Percentiles rank a stretch among this genome's conserved stretches.
Conservation (phyloP, 2,888 invertebrate genomes). For the Chromoteleia sp. region DNA sequence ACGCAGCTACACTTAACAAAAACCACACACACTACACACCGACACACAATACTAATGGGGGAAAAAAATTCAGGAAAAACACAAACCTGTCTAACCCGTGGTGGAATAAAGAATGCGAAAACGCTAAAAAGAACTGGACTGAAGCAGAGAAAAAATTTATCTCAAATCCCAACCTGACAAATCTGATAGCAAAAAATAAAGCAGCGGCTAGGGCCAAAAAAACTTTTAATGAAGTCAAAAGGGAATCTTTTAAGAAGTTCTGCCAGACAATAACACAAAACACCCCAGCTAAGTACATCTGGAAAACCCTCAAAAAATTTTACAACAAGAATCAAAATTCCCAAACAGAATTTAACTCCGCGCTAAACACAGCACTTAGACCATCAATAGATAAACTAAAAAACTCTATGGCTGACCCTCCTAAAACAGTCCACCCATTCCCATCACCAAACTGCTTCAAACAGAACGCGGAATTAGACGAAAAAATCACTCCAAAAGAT, state of each 20-base stretch:
- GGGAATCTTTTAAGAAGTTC: slow-evolving; percentile 12
- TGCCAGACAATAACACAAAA: neutral
- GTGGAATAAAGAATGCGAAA: slow-evolving; percentile 39
- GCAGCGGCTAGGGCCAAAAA: slow-evolving; percentile 10
- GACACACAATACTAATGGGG: too few species aligned
- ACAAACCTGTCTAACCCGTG: slow-evolving; percentile 7
- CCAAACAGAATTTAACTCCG: too few species aligned
- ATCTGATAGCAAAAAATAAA: slow-evolving; percentile 25
- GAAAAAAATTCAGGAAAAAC: neutral
- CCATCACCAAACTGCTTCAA: too few species aligned
- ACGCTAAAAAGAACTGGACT: slow-evolving; percentile 2
- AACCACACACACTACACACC: neutral
- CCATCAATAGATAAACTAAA: too few species aligned
- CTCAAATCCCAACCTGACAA: neutral
- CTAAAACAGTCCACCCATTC: too few species aligned
- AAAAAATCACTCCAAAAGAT: too few species aligned
- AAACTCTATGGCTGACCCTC: too few species aligned
- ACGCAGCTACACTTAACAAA: too few species aligned
- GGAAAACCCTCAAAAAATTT: neutral
- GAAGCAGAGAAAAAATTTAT: slow-evolving; percentile 31
- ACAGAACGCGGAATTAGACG: too few species aligned
- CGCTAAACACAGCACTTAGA: too few species aligned
- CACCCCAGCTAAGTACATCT: slow-evolving; percentile 11
- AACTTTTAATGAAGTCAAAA: slow-evolving; percentile 16
- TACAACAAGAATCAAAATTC: too few species aligned